phyloP scores from a whole-genome alignment of 1,140 invertebrate species.

The Drosophila busckii region DNA sequence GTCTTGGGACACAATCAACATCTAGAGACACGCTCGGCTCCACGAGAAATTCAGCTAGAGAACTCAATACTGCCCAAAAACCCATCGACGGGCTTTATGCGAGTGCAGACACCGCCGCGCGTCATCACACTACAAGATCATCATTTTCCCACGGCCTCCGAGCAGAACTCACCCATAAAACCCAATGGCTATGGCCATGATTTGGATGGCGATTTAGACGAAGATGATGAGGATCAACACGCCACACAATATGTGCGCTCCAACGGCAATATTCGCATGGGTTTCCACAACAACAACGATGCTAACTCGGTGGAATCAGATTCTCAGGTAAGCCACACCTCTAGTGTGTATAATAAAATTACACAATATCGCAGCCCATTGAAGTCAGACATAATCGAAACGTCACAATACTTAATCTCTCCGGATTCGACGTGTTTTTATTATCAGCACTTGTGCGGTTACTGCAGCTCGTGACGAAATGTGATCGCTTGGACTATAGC shows the following conservation, averaged over 20 bases:
- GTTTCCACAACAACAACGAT: slow-evolving; percentile 63
- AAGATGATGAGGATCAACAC: slow-evolving; percentile 47
- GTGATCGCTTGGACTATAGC: neutral
- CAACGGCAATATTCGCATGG: slow-evolving; percentile 61
- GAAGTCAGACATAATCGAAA: neutral
- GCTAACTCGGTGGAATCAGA: slow-evolving; percentile 72
- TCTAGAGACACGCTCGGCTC: slow-evolving; percentile 88
- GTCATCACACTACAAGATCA: slow-evolving; percentile 90
- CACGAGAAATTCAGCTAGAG: slow-evolving; percentile 90
- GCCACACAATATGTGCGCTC: slow-evolving; percentile 69
- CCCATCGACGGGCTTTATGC: slow-evolving; percentile 82
- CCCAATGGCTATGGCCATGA: slow-evolving; percentile 46
- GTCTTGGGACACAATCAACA: slow-evolving; percentile 92
- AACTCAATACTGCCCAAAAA: slow-evolving; percentile 87
- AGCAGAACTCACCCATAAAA: slow-evolving; percentile 79
- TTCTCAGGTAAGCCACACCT: slow-evolving; percentile 52
- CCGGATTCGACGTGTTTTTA: neutral
- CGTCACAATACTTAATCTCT: slow-evolving; percentile 20
- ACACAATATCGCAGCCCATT: neutral
- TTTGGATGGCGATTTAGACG: slow-evolving; percentile 41
- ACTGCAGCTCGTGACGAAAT: slow-evolving; percentile 42
- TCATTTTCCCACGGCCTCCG: slow-evolving; percentile 87
- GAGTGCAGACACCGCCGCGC: slow-evolving; percentile 89
- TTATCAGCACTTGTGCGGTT: slow-evolving; percentile 15
- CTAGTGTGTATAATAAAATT: neutral